A percentile compares a stretch with the other conserved stretches of the same genome.
phyloP scores from a whole-genome alignment of 2,888 invertebrate genomes.

The Yponomeuta sedellus region DNA sequence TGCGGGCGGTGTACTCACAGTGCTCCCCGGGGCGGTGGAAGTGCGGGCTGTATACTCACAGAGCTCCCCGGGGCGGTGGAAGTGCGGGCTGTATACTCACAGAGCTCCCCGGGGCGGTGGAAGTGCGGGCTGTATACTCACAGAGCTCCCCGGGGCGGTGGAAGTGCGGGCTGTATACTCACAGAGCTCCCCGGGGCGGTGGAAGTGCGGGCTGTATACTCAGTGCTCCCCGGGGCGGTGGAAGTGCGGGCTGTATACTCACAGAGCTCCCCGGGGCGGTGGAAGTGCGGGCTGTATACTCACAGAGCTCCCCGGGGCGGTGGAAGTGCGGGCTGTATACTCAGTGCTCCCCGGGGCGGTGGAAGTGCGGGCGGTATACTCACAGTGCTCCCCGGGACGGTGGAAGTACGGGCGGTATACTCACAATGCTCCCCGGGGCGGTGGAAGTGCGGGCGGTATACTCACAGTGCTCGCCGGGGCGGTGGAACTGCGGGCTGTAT shows the following conservation, averaged over 20 bases:
- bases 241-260: too few relatives aligned
- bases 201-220: too few relatives aligned
- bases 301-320: constrained; percentile 42
- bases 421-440: neutral
- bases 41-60: constrained; percentile 80
- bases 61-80: constrained; percentile 84
- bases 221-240: neutral
- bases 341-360: constrained; percentile 70
- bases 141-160: constrained; percentile 82
- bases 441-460: neutral
- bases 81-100: too few relatives aligned
- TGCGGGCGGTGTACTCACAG: constrained; percentile 62
- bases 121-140: too few relatives aligned
- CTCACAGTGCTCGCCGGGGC: constrained; percentile 83
- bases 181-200: constrained; percentile 81
- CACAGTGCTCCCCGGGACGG: neutral
- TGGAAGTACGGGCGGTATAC: neutral
- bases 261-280: constrained; percentile 80
- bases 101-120: constrained; percentile 83
- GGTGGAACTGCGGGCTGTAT: constrained; percentile 87
- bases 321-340: too few relatives aligned
- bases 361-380: neutral
- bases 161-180: too few relatives aligned
- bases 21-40: constrained; percentile 91
- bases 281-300: constrained; percentile 89